A percentile compares a stretch with the other conserved stretches of the same genome.
Evolutionary conservation across 1,140 invertebrate genomes (phyloP).

Genomic region (Tetramorium simillimum): DNA sequence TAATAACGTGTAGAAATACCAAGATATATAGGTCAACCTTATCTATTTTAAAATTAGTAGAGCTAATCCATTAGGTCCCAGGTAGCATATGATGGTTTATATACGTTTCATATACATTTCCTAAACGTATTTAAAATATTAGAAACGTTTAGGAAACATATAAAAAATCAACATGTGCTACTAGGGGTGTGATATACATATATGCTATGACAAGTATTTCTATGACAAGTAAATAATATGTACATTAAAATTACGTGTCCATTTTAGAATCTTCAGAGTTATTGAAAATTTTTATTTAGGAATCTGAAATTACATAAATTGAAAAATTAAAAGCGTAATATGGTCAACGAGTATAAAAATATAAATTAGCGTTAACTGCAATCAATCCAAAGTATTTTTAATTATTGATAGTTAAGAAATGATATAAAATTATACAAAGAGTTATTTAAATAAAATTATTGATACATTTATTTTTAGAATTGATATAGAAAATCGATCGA

Average conservation of each 20-base stretch:
- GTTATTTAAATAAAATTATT: slow-evolving; percentile 11
- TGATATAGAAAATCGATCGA: background rate
- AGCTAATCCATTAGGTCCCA: background rate
- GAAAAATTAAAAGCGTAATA: background rate
- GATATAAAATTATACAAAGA: background rate
- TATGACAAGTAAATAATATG: background rate
- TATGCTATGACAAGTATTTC: background rate
- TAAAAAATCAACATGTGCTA: too few species aligned
- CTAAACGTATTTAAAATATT: too few species aligned
- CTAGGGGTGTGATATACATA: background rate
- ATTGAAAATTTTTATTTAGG: background rate
- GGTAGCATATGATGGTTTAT: too few species aligned
- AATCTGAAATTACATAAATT: background rate
- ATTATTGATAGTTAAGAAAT: background rate
- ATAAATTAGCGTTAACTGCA: too few species aligned
- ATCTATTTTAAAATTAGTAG: background rate
- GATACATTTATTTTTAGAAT: background rate
- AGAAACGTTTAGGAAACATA: too few species aligned
- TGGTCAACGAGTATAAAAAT: too few species aligned
- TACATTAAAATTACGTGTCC: background rate
- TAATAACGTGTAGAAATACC: background rate
- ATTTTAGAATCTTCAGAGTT: background rate
- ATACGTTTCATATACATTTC: too few species aligned
- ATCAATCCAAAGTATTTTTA: too few species aligned
- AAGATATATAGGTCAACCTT: background rate